Percentiles rank a stretch among this genome's conserved stretches.
phyloP scores from a whole-genome alignment of 2,888 invertebrate species.

The Esperia sulphurella region DNA sequence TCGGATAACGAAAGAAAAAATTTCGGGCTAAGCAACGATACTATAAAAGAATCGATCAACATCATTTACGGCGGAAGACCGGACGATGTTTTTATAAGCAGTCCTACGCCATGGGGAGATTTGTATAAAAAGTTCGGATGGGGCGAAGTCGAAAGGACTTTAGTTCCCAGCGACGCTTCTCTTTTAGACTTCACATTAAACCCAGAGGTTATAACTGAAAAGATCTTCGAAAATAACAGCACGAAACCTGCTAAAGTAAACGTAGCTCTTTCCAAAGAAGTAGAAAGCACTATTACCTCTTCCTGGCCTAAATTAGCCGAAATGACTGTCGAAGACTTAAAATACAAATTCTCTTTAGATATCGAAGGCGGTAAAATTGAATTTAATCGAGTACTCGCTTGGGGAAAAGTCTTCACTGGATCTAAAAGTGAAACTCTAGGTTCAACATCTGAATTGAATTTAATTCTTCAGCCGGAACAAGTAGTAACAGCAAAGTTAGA shows the following conservation, averaged over 20 bases:
- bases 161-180: slow-evolving; percentile 21
- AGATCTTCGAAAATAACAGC: slow-evolving; percentile 17
- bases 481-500: slow-evolving; percentile 7
- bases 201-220: background rate
- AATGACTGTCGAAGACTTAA: background rate
- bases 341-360: background rate
- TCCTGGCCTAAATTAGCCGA: background rate
- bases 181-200: slow-evolving; percentile 12
- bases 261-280: background rate
- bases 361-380: too few relatives aligned
- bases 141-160: slow-evolving; percentile 24
- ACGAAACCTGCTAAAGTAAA: slow-evolving; percentile 11
- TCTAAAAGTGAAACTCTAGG: too few relatives aligned
- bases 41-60: slow-evolving; percentile 22
- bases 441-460: background rate
- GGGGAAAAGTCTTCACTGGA: background rate
- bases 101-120: slow-evolving; percentile 29
- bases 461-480: slow-evolving; percentile 11
- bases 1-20: slow-evolving; percentile 24
- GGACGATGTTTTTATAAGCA: slow-evolving; percentile 16
- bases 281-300: background rate
- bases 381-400: background rate
- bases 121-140: slow-evolving; percentile 24
- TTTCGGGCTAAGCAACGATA: slow-evolving; percentile 27
- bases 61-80: slow-evolving; percentile 11